Base-by-base conservation (phyloP, 1,140 invertebrate genomes). In the Oryzaephilus surinamensis region DNA sequence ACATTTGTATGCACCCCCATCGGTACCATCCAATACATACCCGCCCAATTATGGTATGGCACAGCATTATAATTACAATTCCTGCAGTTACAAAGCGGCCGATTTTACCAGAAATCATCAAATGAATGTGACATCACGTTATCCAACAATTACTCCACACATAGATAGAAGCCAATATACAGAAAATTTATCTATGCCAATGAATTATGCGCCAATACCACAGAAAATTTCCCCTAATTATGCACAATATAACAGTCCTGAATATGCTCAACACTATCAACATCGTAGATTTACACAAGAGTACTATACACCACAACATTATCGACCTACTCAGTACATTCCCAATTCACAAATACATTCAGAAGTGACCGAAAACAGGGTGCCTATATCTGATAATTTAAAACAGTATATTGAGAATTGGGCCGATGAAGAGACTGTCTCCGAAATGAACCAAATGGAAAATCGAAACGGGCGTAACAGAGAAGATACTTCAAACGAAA, bases 221-320 rank as follows among this genome's bases (percentile, higher is more conserved):
- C 46, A 45, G 23, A 53, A 47, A 38, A 48, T 51, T 2, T 38
- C 48, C 0, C 38, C 50, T 1, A 38, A 54, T 24, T 39, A 45
- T 7, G 27, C 42, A 3, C 48, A 50, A 10, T 55, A 52, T 29
- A 35, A 27, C 14, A 42, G 49, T 13, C 42, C 49, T 0, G 58
- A 60, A 27, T 61, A 61, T 34, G 48, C 57, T 6, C 57, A 60
- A 32, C 57, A 61, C 37, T 61, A 60, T 32, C 59, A 61, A 29
- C 57, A 60, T 19, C 37, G 55, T 15, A 41, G 50, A 27, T 14
- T 40, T 16, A 21, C 46, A 6, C 50, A 55, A 33, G 45, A 52
- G 0, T 50, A 41, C 17, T 52, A 48, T 45, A n/a, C n/a, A n/a
- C 31, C 35, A 33, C 43, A 48, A 28, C 35, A 35, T n/a, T 40